Evolutionary conservation across 2,888 invertebrate genomes (phyloP).

Genomic region (Drosophila bunnanda): DNA sequence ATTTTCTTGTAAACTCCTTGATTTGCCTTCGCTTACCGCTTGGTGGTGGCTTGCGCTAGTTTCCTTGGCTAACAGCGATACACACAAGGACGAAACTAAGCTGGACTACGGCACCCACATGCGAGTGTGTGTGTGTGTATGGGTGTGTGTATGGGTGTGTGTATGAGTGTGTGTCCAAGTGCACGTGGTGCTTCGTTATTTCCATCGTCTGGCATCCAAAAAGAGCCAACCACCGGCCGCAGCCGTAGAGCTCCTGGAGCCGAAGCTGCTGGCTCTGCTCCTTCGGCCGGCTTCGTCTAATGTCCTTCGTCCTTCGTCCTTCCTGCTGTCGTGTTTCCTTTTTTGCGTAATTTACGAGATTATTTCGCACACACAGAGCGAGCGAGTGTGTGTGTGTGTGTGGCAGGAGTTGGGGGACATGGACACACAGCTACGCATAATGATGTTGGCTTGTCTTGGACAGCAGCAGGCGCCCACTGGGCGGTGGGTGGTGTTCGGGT

Average conservation of each 20-base stretch:
- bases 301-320: conserved; percentile 41
- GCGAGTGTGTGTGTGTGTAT: not conserved
- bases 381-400: conserved; percentile 3
- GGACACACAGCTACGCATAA: conserved; percentile 77
- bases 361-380: conserved; percentile 71
- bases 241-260: conserved; percentile 13
- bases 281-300: conserved; percentile 33
- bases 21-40: not conserved
- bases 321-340: conserved; percentile 70
- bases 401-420: conserved; percentile 20
- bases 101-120: conserved; percentile 1
- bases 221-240: conserved; percentile 61
- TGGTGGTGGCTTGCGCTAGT: conserved; percentile 17
- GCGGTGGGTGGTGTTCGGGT: conserved; percentile 7
- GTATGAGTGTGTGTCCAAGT: conserved; percentile 41
- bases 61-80: conserved; percentile 32
- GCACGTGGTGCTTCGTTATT: conserved; percentile 65
- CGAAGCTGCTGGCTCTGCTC: conserved; percentile 20
- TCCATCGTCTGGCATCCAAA: conserved; percentile 50
- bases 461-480: conserved; percentile 50
- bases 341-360: conserved; percentile 81
- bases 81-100: conserved; percentile 17
- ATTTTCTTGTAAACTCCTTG: not conserved
- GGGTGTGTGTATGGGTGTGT: conserved; percentile 8
- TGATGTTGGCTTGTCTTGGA: conserved; percentile 81